Base-by-base conservation (phyloP, 2,113 vertebrate species). In the Hippocampus abdominalis region DNA sequence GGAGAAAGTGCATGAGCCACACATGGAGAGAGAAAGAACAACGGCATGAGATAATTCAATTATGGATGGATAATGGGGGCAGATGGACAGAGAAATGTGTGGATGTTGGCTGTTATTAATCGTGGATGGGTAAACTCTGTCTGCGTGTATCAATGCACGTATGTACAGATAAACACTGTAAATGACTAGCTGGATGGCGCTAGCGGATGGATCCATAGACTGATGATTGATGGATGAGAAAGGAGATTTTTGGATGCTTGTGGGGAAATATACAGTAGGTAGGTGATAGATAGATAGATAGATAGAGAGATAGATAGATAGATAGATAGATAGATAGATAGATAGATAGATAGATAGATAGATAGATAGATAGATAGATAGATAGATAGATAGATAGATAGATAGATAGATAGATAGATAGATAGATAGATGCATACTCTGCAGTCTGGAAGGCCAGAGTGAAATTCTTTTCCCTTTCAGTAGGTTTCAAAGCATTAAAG, bases 401-500 rank as follows among this genome's bases (percentile, higher is more conserved):
- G 13, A 48, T 49, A 18, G 49, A 51, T 8, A 3, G 0, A 40
- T 27, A 20, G 39, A 64, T 49, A 48, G 46, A 48, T 32, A 11
- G 12, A 54, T 8, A 21, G 11, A 13, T 18, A 49, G 16, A 66
- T 29, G 64, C 74, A 27, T 90, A 93, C 92, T 93, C 92, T 81
- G 92, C 92, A 3, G 79, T 91, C 75, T 84, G 73, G 71, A 93
- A 93, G 64, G 92, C 92, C 82, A 93, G 56, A 0, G 87, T 85
- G 69, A 93, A 93, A 84, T 93, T 93, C 78, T 91, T 92, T 68
- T 89, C 78, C 72, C 89, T 85, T 49, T 93, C 88, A 2, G 86
- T 68, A 65, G 89, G 72, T 40, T 81, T 86, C 64, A 93, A 82
- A 11, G 90, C 78, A 53, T 83, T 91, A 80, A 79, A 93, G 80